These are phyloP conservation scores for Peromyscus melanophrys DNA, from an alignment of 2,797 vertebrate species.

Conservation along the genomic window DNA sequence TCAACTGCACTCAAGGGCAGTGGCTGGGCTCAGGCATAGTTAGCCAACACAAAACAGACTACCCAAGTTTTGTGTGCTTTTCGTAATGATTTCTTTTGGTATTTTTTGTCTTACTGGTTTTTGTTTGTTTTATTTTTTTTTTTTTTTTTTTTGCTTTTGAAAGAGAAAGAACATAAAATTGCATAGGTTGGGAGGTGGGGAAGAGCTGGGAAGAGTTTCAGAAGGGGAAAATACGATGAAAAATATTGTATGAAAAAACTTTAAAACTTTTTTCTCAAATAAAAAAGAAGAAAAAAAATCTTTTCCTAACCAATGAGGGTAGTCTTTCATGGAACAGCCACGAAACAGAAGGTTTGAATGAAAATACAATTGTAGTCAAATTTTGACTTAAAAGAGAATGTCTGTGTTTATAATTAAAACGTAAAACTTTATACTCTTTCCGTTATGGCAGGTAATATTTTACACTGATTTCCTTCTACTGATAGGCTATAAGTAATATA, in stretches of 20 bases:
- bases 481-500: background rate
- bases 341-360: conserved; percentile 1
- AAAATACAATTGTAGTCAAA: conserved; percentile 7
- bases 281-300: background rate
- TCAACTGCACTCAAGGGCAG: background rate
- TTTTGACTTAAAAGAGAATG: background rate
- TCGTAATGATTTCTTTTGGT: background rate
- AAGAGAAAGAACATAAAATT: background rate
- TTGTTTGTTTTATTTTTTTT: background rate
- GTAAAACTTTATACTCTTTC: background rate
- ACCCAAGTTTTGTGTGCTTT: background rate
- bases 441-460: conserved; percentile 1
- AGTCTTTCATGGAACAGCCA: background rate
- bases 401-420: background rate
- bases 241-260: background rate
- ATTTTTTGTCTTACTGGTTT: background rate
- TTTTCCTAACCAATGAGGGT: conserved; percentile 48
- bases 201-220: no score
- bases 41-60: background rate
- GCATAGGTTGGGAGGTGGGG: background rate
- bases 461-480: background rate
- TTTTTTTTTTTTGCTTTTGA: background rate
- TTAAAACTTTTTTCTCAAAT: background rate
- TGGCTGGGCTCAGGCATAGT: background rate
- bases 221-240: background rate